Evolutionary conservation across 2,113 vertebrate genomes (phyloP).

Genomic region (Rousettus leschenaultii): DNA sequence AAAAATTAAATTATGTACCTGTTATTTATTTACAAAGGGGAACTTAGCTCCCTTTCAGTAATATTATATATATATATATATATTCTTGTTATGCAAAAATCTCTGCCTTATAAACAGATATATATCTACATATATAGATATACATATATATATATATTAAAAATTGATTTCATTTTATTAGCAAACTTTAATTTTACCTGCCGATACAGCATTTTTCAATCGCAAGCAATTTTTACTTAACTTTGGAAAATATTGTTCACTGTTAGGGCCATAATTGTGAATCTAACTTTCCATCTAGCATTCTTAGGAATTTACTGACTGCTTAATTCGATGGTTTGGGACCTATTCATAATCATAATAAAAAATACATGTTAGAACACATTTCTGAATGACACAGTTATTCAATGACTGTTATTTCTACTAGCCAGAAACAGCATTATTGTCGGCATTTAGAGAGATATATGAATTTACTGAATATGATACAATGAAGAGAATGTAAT

Average conservation of each 20-base stretch:
- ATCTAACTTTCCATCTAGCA: constrained; percentile 35
- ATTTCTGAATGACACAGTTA: constrained; percentile 10
- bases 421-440: not conserved
- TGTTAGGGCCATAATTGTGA: constrained; percentile 28
- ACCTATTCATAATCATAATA: constrained; percentile 42
- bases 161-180: constrained; percentile 53
- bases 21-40: not conserved
- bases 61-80: not conserved
- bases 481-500: not conserved
- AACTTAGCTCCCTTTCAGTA: not conserved
- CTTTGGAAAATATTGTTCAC: constrained; percentile 34
- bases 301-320: constrained; percentile 16
- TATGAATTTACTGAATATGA: not conserved
- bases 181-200: constrained; percentile 47
- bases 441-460: not conserved
- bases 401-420: constrained; percentile 23
- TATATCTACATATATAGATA: too few relatives aligned
- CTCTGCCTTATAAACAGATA: not conserved
- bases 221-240: constrained; percentile 11
- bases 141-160: not conserved
- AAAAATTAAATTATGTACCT: not conserved
- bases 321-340: constrained; percentile 44
- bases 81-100: not conserved
- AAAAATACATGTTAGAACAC: not conserved
- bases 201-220: constrained; percentile 46